These are phyloP conservation scores for Minunthozetes semirufus DNA, from an alignment of 2,888 invertebrate species.

Conservation along the genomic window DNA sequence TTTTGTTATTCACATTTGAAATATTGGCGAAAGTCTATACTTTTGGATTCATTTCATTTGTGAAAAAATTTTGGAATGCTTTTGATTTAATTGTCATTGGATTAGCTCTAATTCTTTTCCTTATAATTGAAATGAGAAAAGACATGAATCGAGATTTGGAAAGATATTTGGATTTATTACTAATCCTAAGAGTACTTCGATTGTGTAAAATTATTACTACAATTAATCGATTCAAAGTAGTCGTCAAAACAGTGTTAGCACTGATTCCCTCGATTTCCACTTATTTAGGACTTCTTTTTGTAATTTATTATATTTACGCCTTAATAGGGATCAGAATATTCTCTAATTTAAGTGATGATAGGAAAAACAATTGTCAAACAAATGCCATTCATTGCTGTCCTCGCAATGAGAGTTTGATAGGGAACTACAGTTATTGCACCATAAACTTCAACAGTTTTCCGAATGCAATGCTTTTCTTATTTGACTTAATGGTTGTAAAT, in stretches of 20 bases:
- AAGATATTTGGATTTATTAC: slow-evolving; percentile 48
- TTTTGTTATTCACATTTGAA: slow-evolving; percentile 50
- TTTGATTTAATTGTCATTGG: slow-evolving; percentile 52
- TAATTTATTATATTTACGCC: slow-evolving; percentile 51
- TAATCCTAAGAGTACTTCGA: slow-evolving; percentile 51
- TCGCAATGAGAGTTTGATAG: slow-evolving; percentile 42
- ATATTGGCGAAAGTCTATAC: slow-evolving; percentile 51
- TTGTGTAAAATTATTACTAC: slow-evolving; percentile 50
- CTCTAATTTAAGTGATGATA: slow-evolving; percentile 44
- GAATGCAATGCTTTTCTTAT: slow-evolving; percentile 50
- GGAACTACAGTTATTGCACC: slow-evolving; percentile 50
- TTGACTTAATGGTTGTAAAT: slow-evolving; percentile 53
- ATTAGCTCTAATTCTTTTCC: slow-evolving; percentile 45
- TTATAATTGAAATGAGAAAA: slow-evolving; percentile 20
- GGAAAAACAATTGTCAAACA: slow-evolving; percentile 29
- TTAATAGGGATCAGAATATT: slow-evolving; percentile 53
- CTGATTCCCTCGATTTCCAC: slow-evolving; percentile 51
- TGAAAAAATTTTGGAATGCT: slow-evolving; percentile 50
- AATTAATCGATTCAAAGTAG: slow-evolving; percentile 50
- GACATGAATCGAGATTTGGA: slow-evolving; percentile 3
- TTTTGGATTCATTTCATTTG: slow-evolving; percentile 48
- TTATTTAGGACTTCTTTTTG: slow-evolving; percentile 51
- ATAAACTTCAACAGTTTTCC: slow-evolving; percentile 52
- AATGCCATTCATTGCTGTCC: slow-evolving; percentile 10
- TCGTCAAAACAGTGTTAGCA: slow-evolving; percentile 51